These are phyloP conservation scores for Mungos mungo DNA, from an alignment of 2,113 vertebrate species.

Conservation along the genomic window DNA sequence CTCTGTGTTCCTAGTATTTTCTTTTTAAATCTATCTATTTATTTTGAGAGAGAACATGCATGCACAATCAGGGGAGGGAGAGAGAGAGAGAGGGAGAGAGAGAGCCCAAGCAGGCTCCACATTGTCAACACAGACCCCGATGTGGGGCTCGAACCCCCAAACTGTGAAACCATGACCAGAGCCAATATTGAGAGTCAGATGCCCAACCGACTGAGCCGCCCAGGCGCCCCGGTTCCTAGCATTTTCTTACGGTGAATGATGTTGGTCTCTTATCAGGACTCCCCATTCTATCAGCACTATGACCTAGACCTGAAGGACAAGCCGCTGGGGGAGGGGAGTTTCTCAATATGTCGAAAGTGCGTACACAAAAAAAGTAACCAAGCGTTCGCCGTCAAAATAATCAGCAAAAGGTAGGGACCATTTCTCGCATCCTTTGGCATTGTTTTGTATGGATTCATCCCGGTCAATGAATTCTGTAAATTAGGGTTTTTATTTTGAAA, in stretches of 20 bases:
- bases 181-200: too few species aligned
- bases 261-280: constrained; percentile 90
- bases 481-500: constrained; percentile 48
- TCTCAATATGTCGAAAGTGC: constrained; percentile 98
- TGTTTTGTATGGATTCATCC: constrained; percentile 8
- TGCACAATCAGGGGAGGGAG: too few species aligned
- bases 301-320: constrained; percentile 96
- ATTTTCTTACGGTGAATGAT: constrained; percentile 79
- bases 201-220: too few species aligned
- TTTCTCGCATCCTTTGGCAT: constrained; percentile 63
- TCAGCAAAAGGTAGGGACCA: constrained; percentile 94
- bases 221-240: constrained; percentile 33
- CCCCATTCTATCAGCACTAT: constrained; percentile 96
- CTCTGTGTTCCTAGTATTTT: constrained; percentile 74
- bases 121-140: too few species aligned
- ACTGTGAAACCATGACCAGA: too few species aligned
- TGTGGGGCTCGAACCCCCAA: too few species aligned
- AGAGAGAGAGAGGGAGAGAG: too few species aligned
- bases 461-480: constrained; percentile 41
- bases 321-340: constrained; percentile 96
- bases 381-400: constrained; percentile 97
- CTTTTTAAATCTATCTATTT: background rate
- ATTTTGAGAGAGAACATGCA: too few species aligned
- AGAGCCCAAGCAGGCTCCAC: too few species aligned
- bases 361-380: constrained; percentile 95